Base-by-base conservation (phyloP, 37 sponge, comb jelly and placozoan genomes). In the Sycon ciliatum region DNA sequence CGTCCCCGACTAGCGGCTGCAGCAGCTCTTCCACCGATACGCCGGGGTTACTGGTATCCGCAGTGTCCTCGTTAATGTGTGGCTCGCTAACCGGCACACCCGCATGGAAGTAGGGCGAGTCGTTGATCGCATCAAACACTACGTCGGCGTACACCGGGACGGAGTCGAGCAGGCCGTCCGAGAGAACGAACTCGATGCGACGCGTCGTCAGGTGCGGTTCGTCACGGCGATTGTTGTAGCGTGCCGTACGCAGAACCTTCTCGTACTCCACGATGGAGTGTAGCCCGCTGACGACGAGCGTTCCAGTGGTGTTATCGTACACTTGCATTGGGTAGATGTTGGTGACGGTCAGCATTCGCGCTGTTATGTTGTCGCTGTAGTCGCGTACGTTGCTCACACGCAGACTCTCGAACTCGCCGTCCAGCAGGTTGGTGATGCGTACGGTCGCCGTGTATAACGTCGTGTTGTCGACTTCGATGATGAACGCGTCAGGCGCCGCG, bases 401-500 rank as follows among this genome's bases (percentile, higher is more conserved):
- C 11, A 92, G 80, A 11, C 55, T 36, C 57, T 87, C 93, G 0
- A 54, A 13, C 5, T 69, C 78, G 34, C 79, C 85, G 67, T 87
- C 89, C 6, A 34, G 29, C 11, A 79, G 72, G 37, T 81, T 74
- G 30, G 35, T 37, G 36, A 89, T 78, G 23, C 31, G 75, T 26
- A 92, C 84, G 24, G 66, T 57, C 0, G 87, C 76, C 37, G 58
- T 84, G 0, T 62, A 73, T 26, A 92, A 69, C 1, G 85, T 84
- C 11, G 5, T 13, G 69, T 92, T 92, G 53, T 92, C 93, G n/a
- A 85, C 78, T 31, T 92, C 93, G 40, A 71, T 36, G 0, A 92
- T 35, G 5, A 73, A 9, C 30, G 84, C 22, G 60, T 67, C 39
- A 1, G 42, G 53, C 9, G 74, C 83, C 0, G 84, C 79, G 29